phyloP scores from a whole-genome alignment of 2,888 invertebrate genomes.

The Nomada lathburiana region DNA sequence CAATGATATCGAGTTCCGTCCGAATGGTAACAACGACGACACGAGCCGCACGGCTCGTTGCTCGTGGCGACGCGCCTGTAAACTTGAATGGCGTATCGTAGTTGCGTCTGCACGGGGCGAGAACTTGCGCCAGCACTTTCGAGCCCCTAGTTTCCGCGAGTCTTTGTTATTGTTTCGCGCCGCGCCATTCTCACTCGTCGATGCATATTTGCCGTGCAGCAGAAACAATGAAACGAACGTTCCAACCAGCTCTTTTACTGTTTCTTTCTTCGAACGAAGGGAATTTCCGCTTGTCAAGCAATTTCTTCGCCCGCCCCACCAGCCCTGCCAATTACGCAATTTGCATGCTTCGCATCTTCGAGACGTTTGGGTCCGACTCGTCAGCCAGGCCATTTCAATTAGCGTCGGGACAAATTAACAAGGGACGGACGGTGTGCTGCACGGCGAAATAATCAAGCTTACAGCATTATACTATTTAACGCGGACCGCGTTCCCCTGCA shows the following conservation, averaged over 20 bases:
- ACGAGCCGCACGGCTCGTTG: constrained; percentile 29
- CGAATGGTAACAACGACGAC: constrained; percentile 37
- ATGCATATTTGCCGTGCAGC: background rate
- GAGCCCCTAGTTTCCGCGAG: background rate
- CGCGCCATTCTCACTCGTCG: background rate
- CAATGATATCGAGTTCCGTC: constrained; percentile 56
- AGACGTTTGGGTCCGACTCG: constrained; percentile 14
- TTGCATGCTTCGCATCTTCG: constrained; percentile 3
- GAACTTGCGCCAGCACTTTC: constrained; percentile 27
- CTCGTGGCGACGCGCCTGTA: background rate
- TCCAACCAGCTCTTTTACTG: background rate
- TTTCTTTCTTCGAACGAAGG: background rate
- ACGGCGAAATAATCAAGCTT: constrained; percentile 44
- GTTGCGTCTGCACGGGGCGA: background rate
- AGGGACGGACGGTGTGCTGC: background rate
- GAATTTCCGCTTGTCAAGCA: background rate
- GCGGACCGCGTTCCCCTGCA: constrained; percentile 8
- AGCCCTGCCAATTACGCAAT: constrained; percentile 1
- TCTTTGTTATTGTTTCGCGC: constrained; percentile 19
- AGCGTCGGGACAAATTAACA: constrained; percentile 32
- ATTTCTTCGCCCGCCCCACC: constrained; percentile 1
- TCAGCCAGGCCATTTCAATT: constrained; percentile 2
- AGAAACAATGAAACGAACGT: constrained; percentile 7
- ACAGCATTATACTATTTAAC: constrained; percentile 44
- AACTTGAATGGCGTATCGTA: constrained; percentile 35